Evolutionary conservation across 2,113 vertebrate species (phyloP), one percentile per base, ranked within the genome.

Genomic region (Corythoichthys intestinalis): DNA sequence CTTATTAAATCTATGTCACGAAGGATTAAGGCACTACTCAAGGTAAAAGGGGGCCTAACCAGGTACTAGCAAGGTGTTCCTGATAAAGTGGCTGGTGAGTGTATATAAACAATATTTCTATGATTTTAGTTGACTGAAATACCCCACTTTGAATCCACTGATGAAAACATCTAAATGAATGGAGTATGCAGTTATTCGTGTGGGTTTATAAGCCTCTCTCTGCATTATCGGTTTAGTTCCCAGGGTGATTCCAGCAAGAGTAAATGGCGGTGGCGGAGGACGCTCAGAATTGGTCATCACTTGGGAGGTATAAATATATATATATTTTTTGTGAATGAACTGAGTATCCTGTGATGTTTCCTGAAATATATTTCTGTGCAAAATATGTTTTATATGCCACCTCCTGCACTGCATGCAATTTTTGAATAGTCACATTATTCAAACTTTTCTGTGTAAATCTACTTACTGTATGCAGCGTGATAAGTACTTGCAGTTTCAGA

Each of bases 261-360:
- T 97, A 85, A 96, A 92, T 0, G 96, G 96, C 34, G 96, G 96
- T 0, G 96, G 96, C 20, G 96, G 96, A 49, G 96, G 93, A 85
- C 95, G 93, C 49, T 95, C 94, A 0, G 96, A 98, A 79, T 91
- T 98, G 73, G 95, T 98, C 83, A 98, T 98, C 80, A 96, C 94
- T 0, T 98, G 96, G 96, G 96, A 98, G 94, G 96, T 98, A 89
- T 92, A 87, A 54, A 1, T 66, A 11, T 47, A 44, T 20, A 37
- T 39, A 15, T 11, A 6, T 0, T 14, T 67, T 34, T 39, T 44
- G 17, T 59, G 37, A 6, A 2, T 34, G 39, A 65, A 13, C 10
- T 4, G 14, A 11, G 14, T n/a, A 37, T 17, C 48, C 62, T 63
- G 6, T 57, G 10, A n/a, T 44, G 6, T 41, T 6, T 20, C 6